These are phyloP conservation scores for Eupelmus urozonus DNA, from an alignment of 2,888 invertebrate species.

Conservation along the genomic window DNA sequence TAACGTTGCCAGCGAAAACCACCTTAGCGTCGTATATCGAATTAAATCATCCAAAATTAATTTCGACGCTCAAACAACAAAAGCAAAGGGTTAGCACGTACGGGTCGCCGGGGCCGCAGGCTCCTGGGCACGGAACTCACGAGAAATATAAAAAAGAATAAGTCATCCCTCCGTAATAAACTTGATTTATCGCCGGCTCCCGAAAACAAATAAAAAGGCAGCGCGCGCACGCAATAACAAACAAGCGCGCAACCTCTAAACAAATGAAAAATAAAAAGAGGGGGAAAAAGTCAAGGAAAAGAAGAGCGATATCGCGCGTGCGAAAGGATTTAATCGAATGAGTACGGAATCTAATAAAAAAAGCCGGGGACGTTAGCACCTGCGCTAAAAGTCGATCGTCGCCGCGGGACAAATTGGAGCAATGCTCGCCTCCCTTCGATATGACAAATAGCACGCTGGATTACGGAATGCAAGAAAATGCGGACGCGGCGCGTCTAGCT, in stretches of 20 bases:
- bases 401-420: constrained; percentile 40
- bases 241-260: not conserved
- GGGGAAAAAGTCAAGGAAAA: not conserved
- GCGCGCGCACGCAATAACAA: not conserved
- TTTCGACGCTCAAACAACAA: too few species aligned
- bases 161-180: constrained; percentile 47
- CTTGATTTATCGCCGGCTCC: constrained; percentile 33
- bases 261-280: not conserved
- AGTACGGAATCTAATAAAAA: constrained; percentile 52
- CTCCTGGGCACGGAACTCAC: not conserved
- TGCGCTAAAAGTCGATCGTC: constrained; percentile 52
- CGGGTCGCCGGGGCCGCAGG: too few species aligned
- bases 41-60: too few species aligned
- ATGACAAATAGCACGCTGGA: constrained; percentile 49
- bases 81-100: too few species aligned
- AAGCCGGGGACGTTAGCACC: constrained; percentile 39
- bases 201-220: constrained; percentile 31
- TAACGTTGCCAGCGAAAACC: too few species aligned
- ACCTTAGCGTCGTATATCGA: too few species aligned
- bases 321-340: constrained; percentile 33
- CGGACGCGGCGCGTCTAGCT: constrained; percentile 14
- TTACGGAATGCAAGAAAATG: constrained; percentile 29
- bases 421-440: not conserved
- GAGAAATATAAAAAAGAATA: not conserved
- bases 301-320: not conserved